Evolutionary conservation across 1,140 invertebrate genomes (phyloP), one percentile per base, ranked within the genome.

Genomic region (Phymorhynchus buccinoides): DNA sequence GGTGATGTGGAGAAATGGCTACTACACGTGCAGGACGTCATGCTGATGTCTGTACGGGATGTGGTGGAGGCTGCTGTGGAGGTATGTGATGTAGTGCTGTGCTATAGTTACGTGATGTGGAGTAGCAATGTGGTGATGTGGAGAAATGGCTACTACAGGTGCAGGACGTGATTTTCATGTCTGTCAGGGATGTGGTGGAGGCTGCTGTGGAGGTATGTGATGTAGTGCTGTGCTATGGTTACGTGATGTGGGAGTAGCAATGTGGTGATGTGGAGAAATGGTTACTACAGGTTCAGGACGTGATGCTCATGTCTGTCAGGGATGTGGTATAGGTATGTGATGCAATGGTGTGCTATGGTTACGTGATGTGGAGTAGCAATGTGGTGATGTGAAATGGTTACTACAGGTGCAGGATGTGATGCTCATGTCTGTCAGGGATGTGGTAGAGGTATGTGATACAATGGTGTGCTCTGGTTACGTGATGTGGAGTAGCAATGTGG

Each of bases 141-240:
- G 93, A 94, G 87, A 94, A 93, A 88, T 94, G 93, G 93, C 90
- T 94, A 66, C 88, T 94, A 32, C 92, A 94, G 86, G 93, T 94
- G 27, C 92, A 94, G 84, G 91, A 94, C 85, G 87, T 91, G 6
- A 94, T 94, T 93, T 85, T 94, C 75, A 83, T 89, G 71, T 94
- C 93, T 22, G 88, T 94, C 18, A 84, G 89, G 77, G 92, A 93
- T 86, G 93, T 94, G 39, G 90, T 94, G 68, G 88, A 88, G 52
- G 83, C 82, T 14, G 88, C 93, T 18, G 87, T 90, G 75, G 90
- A 91, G 87, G 93, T 93, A 84, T 81, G 86, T 73, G n/a, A n/a
- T n/a, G n/a, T n/a, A n/a, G n/a, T n/a, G n/a, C n/a, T n/a, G n/a
- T n/a, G n/a, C n/a, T n/a, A n/a, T n/a, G n/a, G n/a, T n/a, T n/a